Evolutionary conservation across 2,797 vertebrate species (phyloP).

Genomic region (Alfaro cultratus): DNA sequence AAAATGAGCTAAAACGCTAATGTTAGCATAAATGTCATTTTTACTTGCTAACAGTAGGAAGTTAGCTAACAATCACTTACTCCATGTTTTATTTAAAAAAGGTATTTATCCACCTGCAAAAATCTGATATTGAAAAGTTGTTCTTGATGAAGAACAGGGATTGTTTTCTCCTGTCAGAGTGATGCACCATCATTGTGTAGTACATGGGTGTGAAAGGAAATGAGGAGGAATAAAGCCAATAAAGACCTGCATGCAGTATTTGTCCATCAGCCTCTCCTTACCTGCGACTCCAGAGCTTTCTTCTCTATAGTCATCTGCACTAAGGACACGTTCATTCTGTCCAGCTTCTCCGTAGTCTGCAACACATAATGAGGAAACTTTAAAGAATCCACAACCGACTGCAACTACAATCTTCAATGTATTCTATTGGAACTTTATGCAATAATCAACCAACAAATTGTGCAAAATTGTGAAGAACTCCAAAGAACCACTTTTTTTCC

Average conservation of each 20-base stretch:
- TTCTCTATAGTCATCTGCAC: constrained; percentile 67
- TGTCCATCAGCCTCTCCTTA: constrained; percentile 61
- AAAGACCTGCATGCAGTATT: background rate
- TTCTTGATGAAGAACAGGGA: background rate
- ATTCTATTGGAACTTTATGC: background rate
- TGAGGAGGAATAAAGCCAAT: no score
- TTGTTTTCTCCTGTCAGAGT: background rate
- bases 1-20: no score
- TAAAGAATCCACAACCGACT: background rate
- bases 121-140: background rate
- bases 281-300: constrained; percentile 66
- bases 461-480: background rate
- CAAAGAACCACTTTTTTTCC: background rate
- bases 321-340: constrained; percentile 67
- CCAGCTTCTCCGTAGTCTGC: constrained; percentile 76
- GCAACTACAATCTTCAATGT: background rate
- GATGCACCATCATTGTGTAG: background rate
- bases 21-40: no score
- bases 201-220: background rate
- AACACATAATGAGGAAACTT: constrained; percentile 27
- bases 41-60: no score
- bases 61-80: no score
- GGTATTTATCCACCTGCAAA: background rate
- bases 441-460: background rate
- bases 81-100: background rate